phyloP scores from a whole-genome alignment of 2,797 vertebrate genomes.

The Phoebastria nigripes region DNA sequence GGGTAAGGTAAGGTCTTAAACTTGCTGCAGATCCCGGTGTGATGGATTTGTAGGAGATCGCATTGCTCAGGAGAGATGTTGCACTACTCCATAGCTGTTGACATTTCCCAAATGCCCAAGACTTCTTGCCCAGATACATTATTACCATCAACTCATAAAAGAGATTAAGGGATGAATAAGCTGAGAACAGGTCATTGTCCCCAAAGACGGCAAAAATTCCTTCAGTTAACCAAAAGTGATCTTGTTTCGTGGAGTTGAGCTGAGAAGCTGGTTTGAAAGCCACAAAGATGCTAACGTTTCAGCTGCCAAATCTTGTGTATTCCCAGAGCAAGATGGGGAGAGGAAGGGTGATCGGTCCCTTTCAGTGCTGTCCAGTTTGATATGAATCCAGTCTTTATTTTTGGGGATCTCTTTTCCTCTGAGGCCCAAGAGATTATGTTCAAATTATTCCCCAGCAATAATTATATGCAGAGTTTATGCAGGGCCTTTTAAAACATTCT shows the following conservation, averaged over 20 bases:
- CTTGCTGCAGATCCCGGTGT: fast-evolving
- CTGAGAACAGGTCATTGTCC: neutral
- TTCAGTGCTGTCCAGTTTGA: neutral
- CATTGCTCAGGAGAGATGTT: neutral
- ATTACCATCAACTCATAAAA: neutral
- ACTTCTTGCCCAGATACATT: neutral
- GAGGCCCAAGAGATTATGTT: neutral
- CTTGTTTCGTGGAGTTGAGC: neutral
- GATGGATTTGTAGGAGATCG: neutral
- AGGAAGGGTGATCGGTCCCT: neutral
- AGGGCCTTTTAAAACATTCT: neutral
- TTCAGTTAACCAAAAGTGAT: neutral
- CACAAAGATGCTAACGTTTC: neutral
- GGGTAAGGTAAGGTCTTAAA: neutral
- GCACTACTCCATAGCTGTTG: neutral
- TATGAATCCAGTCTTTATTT: neutral
- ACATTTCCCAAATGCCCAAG: neutral
- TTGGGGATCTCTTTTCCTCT: neutral
- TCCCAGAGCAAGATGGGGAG: neutral
- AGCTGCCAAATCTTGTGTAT: neutral
- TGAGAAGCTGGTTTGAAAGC: neutral
- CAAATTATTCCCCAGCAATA: neutral
- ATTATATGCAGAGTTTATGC: neutral
- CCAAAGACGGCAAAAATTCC: neutral
- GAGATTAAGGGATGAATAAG: neutral